Percentiles rank a stretch among this genome's conserved stretches.
phyloP scores from a whole-genome alignment of 2,888 invertebrate genomes.

The Boloria euphrosyne region DNA sequence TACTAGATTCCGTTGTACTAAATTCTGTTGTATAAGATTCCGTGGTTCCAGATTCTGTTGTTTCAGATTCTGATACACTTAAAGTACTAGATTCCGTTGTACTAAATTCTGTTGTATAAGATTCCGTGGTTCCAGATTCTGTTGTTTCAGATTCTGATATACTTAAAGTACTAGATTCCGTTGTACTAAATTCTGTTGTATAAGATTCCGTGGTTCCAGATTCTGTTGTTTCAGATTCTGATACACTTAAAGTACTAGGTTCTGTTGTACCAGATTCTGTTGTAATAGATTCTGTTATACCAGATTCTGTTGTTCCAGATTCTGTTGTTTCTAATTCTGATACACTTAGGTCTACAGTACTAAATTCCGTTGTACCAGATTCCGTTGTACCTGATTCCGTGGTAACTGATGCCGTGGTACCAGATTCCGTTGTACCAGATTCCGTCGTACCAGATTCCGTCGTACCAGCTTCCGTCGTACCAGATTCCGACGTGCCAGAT shows the following conservation, averaged over 20 bases:
- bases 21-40: conserved; percentile 20
- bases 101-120: conserved; percentile 10
- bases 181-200: no score
- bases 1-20: background rate
- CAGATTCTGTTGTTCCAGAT: conserved; percentile 7
- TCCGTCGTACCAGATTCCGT: no score
- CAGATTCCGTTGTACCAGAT: conserved; percentile 26
- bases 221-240: no score
- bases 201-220: no score
- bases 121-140: no score
- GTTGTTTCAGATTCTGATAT: no score
- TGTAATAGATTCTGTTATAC: conserved; percentile 24
- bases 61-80: no score
- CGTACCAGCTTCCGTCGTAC: no score
- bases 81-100: conserved; percentile 14
- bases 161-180: no score
- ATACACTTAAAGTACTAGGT: background rate
- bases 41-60: background rate
- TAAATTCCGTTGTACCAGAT: conserved; percentile 9
- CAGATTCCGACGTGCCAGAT: no score
- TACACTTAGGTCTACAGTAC: no score
- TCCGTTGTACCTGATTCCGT: conserved; percentile 14
- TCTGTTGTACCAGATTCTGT: conserved; percentile 14
- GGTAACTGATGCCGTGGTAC: conserved; percentile 14
- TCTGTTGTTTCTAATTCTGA: no score